Evolutionary conservation across 2,888 invertebrate species (phyloP).

Genomic region (Uloborus plumipes): DNA sequence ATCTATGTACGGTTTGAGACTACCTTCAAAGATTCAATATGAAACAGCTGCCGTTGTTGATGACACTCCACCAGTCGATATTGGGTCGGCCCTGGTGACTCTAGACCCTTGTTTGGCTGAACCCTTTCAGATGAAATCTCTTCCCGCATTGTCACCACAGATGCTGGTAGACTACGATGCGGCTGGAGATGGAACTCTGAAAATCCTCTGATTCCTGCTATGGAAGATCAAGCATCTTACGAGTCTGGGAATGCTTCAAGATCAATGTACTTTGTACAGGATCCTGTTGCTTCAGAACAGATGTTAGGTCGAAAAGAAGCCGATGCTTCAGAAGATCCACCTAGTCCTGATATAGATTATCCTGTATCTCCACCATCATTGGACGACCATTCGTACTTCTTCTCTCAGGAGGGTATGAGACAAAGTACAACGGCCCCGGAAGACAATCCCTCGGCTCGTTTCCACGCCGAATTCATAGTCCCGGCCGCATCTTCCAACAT

Average conservation of each 20-base stretch:
- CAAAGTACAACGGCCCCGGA: conserved; percentile 31
- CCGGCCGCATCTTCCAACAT: conserved; percentile 54
- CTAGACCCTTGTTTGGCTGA: conserved; percentile 41
- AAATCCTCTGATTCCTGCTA: conserved; percentile 21
- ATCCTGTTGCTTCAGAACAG: conserved; percentile 19
- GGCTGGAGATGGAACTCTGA: conserved; percentile 26
- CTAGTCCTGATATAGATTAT: conserved; percentile 61
- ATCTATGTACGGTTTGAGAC: conserved; percentile 24
- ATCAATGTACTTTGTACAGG: conserved; percentile 41
- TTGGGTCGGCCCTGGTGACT: conserved; percentile 3
- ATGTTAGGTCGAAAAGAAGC: conserved; percentile 26
- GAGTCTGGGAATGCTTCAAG: neutral
- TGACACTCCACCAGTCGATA: conserved; percentile 26
- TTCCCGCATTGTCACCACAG: conserved; percentile 54
- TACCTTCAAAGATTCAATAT: neutral
- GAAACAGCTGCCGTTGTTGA: conserved; percentile 17
- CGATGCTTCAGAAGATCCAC: conserved; percentile 47
- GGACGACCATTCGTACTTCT: conserved; percentile 55
- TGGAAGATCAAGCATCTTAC: conserved; percentile 34
- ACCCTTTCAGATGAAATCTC: conserved; percentile 38
- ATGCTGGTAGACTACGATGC: conserved; percentile 51
- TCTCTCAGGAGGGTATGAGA: conserved; percentile 37
- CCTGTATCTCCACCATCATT: conserved; percentile 51
- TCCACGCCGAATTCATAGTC: conserved; percentile 54
- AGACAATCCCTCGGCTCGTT: conserved; percentile 38